phyloP scores from a whole-genome alignment of 2,888 invertebrate species.

The Sialis lutaria region DNA sequence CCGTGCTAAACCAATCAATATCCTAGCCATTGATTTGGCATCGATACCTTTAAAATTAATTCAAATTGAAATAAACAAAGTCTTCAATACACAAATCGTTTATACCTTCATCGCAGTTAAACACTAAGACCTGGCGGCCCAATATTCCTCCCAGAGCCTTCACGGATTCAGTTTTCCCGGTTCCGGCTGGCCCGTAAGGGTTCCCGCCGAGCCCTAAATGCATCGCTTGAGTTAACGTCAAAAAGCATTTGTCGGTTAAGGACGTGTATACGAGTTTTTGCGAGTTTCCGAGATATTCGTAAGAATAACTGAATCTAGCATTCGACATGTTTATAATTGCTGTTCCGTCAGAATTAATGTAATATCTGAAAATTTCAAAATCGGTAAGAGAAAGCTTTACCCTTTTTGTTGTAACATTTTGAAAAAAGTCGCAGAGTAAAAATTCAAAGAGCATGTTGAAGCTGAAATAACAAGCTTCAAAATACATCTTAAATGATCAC shows the following conservation, averaged over 20 bases:
- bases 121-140: conserved; percentile 83
- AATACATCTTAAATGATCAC: too few species aligned
- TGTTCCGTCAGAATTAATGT: conserved; percentile 37
- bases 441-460: not conserved
- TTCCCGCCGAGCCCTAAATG: conserved; percentile 94
- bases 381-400: too few species aligned
- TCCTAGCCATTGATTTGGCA: conserved; percentile 83
- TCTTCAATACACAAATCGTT: not conserved
- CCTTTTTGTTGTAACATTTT: too few species aligned
- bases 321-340: conserved; percentile 78
- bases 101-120: conserved; percentile 83
- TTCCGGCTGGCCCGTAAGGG: conserved; percentile 97
- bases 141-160: conserved; percentile 83
- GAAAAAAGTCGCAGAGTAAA: too few species aligned
- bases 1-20: conserved; percentile 82
- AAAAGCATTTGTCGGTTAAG: conserved; percentile 91
- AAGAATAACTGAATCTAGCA: conserved; percentile 88
- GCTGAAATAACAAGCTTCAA: too few species aligned
- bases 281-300: conserved; percentile 95
- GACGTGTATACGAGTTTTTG: conserved; percentile 90
- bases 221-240: conserved; percentile 92
- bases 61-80: conserved; percentile 3
- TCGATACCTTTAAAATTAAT: conserved; percentile 64
- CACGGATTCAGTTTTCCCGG: conserved; percentile 97
- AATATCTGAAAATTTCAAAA: conserved; percentile 37